A percentile compares a stretch with the other conserved stretches of the same genome.
Evolutionary conservation across 2,797 vertebrate species (phyloP).

Genomic region (Sylvia borin): DNA sequence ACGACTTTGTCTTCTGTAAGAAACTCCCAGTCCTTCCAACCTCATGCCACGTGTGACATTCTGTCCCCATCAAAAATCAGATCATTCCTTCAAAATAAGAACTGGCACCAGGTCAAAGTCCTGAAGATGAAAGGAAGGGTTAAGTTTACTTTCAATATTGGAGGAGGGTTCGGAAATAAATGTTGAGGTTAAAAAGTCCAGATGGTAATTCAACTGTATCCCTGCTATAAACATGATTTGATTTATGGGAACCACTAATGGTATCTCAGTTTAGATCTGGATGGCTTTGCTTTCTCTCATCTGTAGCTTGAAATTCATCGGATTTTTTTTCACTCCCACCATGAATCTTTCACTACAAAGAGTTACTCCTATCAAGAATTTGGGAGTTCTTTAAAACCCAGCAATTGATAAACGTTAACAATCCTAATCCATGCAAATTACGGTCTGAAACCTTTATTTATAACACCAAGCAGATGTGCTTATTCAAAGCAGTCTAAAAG

Average conservation of each 20-base stretch:
- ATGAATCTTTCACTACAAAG: conserved; percentile 98
- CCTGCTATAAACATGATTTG: conserved; percentile 88
- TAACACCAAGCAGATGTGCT: conserved; percentile 83
- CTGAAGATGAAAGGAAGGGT: conserved; percentile 82
- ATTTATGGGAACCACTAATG: conserved; percentile 97
- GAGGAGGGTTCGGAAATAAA: conserved; percentile 87
- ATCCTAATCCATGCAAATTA: conserved; percentile 91
- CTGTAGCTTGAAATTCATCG: conserved; percentile 93
- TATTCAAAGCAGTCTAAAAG: conserved; percentile 76
- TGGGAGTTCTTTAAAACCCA: conserved; percentile 86
- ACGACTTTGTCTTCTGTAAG: conserved; percentile 57
- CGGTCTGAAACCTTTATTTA: conserved; percentile 86
- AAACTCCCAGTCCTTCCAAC: conserved; percentile 47
- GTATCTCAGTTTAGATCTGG: conserved; percentile 95
- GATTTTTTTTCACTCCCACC: conserved; percentile 86
- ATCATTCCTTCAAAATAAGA: conserved; percentile 68
- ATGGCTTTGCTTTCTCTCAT: conserved; percentile 90
- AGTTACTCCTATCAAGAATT: conserved; percentile 87
- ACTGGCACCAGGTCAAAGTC: conserved; percentile 65
- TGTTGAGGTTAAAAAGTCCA: conserved; percentile 94
- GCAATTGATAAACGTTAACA: conserved; percentile 92
- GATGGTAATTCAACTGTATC: conserved; percentile 94
- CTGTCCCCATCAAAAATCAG: conserved; percentile 68
- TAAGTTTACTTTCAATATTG: conserved; percentile 82
- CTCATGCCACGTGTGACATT: conserved; percentile 56